Evolutionary conservation across 2,113 vertebrate species (phyloP), one percentile per base, ranked within the genome.

Genomic region (Ictidomys tridecemlineatus): DNA sequence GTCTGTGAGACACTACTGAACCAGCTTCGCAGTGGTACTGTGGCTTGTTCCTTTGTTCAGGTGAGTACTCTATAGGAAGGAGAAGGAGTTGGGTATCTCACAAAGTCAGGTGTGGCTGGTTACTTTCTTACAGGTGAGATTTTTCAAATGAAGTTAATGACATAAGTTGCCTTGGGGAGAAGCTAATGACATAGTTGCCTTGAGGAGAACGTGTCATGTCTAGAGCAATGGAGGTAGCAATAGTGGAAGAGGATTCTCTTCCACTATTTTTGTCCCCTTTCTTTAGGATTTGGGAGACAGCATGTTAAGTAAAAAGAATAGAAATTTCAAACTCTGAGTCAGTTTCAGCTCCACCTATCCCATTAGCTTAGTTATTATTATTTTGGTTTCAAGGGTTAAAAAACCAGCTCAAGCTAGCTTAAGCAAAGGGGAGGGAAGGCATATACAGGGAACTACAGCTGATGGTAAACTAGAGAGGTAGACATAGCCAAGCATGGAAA

Each of bases 41-140:
- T 99, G 73, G 99, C 99, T 80, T 99, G 99, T 97, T 99, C 99
- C 91, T 99, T 99, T 98, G 99, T 99, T 79, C 99, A 99, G 99
- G 99, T 99, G 98, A 61, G 89, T 48, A 83, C 85, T 95, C 63
- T 69, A 39, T 4, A 10, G 53, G 53, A 94, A 83, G 1, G 26
- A 73, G 22, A 30, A 83, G 61, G 26, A 76, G 61, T 17, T n/a
- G 56, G 67, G 17, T 32, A 37, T 32, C 58, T 92, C 77, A 91
- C 85, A 88, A 63, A 85, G 77, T 63, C 65, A 77, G 30, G 61
- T 56, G 6, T 83, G 61, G 56, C 53, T 16, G 12, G 34, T 92
- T 92, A 72, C 89, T 95, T 91, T 93, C 22, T 91, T 79, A 17
- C 0, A 85, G 69, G 53, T 0, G 0, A 13, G 56, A 82, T 89